Evolutionary conservation across 2,797 vertebrate genomes (phyloP), one percentile per base, ranked within the genome.

Genomic region (Spinus olivaceus): DNA sequence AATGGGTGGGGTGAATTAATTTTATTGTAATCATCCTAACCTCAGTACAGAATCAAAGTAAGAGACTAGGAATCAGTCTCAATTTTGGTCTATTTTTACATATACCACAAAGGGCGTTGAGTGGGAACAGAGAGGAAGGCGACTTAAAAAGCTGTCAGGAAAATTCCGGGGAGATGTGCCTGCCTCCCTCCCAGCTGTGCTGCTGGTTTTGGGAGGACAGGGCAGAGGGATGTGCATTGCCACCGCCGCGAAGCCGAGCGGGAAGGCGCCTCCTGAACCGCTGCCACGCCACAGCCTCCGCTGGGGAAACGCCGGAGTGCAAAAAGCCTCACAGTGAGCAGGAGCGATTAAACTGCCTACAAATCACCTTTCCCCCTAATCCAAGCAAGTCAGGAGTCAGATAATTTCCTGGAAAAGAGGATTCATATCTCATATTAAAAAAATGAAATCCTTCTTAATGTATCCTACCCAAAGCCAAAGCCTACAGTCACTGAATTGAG

Each of bases 381-480:
- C 79, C 77, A 54, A 57, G 63, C 60, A 8, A 77, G 49, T 50
- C 61, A 35, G 74, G 49, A 91, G 57, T 47, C 77, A 86, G 73
- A 53, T 72, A 81, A 69, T 72, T 93, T 93, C 73, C 82, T 42
- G 79, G 78, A 79, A 84, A 85, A 91, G 57, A 66, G 66, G 78
- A 87, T 82, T 92, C 81, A 11, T 51, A 92, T 57, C 70, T 81
- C 65, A 32, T 47, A 76, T 33, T 70, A 57, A 76, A 88, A 91
- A 76, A 70, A 4, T 2, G 2, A 81, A 86, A 88, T 73, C 60
- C 54, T 61, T 65, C 35, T 37, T 70, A 59, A 65, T 13, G 8
- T 33, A 66, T 73, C 49, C 49, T 76, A 85, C 39, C 35, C 59
- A 72, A 93, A 91, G 65, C 32, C 77, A 79, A 86, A 95, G 46